These are phyloP conservation scores for Eucera pruinosa DNA, from an alignment of 2,888 invertebrate genomes.

Conservation along the genomic window DNA sequence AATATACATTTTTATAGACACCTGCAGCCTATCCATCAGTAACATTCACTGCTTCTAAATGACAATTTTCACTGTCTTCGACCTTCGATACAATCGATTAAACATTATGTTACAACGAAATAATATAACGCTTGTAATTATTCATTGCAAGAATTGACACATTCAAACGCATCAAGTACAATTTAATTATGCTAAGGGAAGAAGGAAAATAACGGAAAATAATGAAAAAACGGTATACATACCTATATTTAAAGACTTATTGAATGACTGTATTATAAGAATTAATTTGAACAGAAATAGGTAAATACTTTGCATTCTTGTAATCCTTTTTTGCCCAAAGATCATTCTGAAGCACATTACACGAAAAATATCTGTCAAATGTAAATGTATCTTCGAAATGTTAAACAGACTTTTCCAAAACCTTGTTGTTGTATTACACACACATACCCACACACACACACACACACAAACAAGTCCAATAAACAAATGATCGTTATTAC, in stretches of 20 bases:
- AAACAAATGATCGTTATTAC: conserved; percentile 1
- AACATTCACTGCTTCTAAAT: no score
- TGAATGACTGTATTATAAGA: no score
- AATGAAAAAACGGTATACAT: no score
- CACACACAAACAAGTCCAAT: conserved; percentile 8
- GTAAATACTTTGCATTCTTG: no score
- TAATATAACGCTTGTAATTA: not conserved
- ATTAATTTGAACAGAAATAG: no score
- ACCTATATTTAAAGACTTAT: no score
- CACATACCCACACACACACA: no score
- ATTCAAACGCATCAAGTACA: not conserved
- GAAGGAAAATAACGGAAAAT: no score
- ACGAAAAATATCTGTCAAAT: conserved; percentile 6
- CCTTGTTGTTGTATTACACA: conserved; percentile 17
- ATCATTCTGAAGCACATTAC: not conserved
- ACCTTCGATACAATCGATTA: not conserved
- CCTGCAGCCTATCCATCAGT: no score
- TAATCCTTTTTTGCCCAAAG: not conserved
- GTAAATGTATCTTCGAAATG: conserved; percentile 2
- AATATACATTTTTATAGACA: no score
- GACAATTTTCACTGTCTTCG: no score
- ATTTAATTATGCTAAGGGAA: no score
- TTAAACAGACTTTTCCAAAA: conserved; percentile 7
- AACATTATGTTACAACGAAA: not conserved
- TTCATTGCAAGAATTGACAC: not conserved